Evolutionary conservation across 64 coral and sea anemone species (phyloP).

Genomic region (Cladopsammia gracilis): DNA sequence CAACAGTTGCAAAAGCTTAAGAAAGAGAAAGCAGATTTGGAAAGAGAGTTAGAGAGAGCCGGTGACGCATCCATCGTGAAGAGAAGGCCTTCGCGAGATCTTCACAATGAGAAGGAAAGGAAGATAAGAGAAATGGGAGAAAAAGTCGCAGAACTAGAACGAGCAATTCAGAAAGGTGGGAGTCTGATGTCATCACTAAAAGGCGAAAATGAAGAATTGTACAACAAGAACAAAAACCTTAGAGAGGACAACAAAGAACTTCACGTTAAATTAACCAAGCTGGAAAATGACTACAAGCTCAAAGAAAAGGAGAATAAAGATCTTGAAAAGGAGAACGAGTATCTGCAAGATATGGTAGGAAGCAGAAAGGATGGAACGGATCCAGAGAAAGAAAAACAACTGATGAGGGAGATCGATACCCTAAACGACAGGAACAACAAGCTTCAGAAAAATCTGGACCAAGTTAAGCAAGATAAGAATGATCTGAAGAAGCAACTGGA

Average conservation of each 20-base stretch:
- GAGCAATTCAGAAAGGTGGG: not conserved
- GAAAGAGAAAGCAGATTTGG: constrained; percentile 44
- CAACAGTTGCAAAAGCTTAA: not conserved
- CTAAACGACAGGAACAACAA: constrained; percentile 31
- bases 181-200: not conserved
- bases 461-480: constrained; percentile 33
- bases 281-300: constrained; percentile 32
- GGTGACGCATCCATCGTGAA: not conserved
- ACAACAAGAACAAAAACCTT: constrained; percentile 39
- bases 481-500: constrained; percentile 22
- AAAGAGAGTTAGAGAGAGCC: constrained; percentile 33
- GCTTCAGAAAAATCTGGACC: constrained; percentile 21
- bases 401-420: constrained; percentile 2
- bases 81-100: constrained; percentile 1
- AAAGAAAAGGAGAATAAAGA: constrained; percentile 31
- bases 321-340: constrained; percentile 55
- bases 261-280: constrained; percentile 26
- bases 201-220: constrained; percentile 48
- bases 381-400: constrained; percentile 20
- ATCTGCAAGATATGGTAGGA: constrained; percentile 41
- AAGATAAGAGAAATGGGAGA: constrained; percentile 45
- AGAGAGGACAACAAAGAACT: constrained; percentile 56
- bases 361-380: not conserved
- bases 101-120: constrained; percentile 62
- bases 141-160: constrained; percentile 25